A percentile compares a stretch with the other conserved stretches of the same genome.
phyloP scores from a whole-genome alignment of 2,113 vertebrate species.

The Mormyrus lacerda region DNA sequence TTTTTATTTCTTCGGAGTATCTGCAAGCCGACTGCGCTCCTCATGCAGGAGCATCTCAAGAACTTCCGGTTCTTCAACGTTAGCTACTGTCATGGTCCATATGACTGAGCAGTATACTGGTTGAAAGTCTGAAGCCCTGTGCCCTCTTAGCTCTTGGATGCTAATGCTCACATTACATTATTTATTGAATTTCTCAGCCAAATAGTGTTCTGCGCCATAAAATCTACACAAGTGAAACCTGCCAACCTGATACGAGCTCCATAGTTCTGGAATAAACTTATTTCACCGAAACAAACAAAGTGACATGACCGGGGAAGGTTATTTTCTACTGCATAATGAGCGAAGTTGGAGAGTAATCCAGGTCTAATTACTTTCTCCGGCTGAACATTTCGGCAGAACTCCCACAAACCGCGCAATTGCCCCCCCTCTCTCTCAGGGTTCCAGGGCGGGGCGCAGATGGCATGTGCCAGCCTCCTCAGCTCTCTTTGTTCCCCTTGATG shows the following conservation, averaged over 20 bases:
- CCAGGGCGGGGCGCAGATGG: neutral
- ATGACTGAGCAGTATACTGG: constrained; percentile 52
- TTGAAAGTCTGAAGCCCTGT: constrained; percentile 54
- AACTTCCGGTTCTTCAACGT: neutral
- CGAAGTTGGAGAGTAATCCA: constrained; percentile 54
- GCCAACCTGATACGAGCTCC: constrained; percentile 81
- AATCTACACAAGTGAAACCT: constrained; percentile 82
- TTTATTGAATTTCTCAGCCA: constrained; percentile 88
- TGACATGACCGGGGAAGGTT: constrained; percentile 93
- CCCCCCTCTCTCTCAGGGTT: constrained; percentile 22
- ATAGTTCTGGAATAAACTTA: constrained; percentile 92
- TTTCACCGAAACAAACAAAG: constrained; percentile 91
- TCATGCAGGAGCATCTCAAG: neutral
- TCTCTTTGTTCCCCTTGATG: neutral
- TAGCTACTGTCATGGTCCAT: neutral
- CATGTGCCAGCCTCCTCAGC: neutral
- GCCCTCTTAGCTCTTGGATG: constrained; percentile 61
- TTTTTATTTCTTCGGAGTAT: neutral
- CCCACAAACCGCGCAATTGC: constrained; percentile 46
- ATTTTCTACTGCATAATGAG: constrained; percentile 75
- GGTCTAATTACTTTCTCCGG: constrained; percentile 55
- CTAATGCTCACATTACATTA: constrained; percentile 72
- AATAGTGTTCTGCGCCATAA: constrained; percentile 87
- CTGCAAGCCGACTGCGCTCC: neutral
- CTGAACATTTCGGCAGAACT: constrained; percentile 28